Conservation (phyloP, 2,113 vertebrate species). For the Cebus imitator region DNA sequence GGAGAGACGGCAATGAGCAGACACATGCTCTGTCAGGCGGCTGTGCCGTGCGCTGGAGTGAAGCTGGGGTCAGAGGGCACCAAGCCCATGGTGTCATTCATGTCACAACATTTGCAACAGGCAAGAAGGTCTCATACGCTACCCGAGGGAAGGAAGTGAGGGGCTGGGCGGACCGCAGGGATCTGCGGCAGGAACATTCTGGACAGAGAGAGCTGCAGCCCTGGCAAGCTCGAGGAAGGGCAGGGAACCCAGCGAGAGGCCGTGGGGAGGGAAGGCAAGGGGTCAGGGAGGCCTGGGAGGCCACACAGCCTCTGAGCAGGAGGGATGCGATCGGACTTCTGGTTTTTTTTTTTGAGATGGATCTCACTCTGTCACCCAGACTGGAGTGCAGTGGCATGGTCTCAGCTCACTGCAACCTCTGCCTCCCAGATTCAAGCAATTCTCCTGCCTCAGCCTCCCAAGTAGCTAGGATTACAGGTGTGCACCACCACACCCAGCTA, state of each 20-base stretch:
- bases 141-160: not conserved
- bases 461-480: too few relatives aligned
- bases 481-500: too few relatives aligned
- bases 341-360: too few relatives aligned
- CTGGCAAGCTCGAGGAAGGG: not conserved
- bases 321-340: not conserved
- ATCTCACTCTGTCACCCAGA: too few relatives aligned
- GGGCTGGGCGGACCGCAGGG: fast-evolving
- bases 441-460: too few relatives aligned
- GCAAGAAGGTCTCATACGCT: too few relatives aligned
- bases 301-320: too few relatives aligned
- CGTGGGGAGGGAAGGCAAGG: not conserved
- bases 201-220: too few relatives aligned
- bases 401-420: too few relatives aligned
- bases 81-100: not conserved
- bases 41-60: fast-evolving
- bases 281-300: not conserved
- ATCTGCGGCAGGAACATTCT: fast-evolving
- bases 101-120: fast-evolving
- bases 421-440: too few relatives aligned
- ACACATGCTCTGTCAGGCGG: fast-evolving
- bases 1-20: fast-evolving
- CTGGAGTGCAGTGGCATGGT: too few relatives aligned
- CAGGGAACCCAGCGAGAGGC: too few relatives aligned
- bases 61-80: fast-evolving